Conservation (phyloP, 2,113 vertebrate species). For the Mormyrus lacerda region DNA sequence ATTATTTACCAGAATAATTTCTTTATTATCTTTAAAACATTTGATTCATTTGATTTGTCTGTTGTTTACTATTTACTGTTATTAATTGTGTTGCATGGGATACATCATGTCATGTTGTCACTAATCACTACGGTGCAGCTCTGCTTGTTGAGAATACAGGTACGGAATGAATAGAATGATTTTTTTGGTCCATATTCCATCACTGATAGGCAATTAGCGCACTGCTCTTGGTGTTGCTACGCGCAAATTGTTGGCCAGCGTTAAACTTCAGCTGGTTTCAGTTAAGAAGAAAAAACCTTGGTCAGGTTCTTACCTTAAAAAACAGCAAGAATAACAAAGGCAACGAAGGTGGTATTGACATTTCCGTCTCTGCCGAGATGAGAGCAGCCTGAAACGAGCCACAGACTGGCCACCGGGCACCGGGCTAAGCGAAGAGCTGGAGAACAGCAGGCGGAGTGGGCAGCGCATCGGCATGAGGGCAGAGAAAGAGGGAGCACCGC, state of each 20-base stretch:
- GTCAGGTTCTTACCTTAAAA: background rate
- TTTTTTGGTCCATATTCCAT: background rate
- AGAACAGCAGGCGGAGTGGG: background rate
- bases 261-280: background rate
- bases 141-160: background rate
- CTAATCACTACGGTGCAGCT: background rate
- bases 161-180: background rate
- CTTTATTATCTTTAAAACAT: background rate
- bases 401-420: constrained; percentile 5
- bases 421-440: background rate
- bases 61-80: background rate
- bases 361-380: background rate
- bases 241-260: background rate
- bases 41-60: background rate
- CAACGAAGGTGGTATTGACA: background rate
- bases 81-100: background rate
- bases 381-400: background rate
- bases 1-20: background rate
- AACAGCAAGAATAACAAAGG: background rate
- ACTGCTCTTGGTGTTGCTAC: background rate
- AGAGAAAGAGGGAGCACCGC: background rate
- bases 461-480: background rate
- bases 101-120: background rate
- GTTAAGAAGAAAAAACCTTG: background rate
- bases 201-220: background rate